A percentile compares a stretch with the other conserved stretches of the same genome.
Evolutionary conservation across 2,888 invertebrate genomes (phyloP).

Genomic region (Arrhopalites spinosus): DNA sequence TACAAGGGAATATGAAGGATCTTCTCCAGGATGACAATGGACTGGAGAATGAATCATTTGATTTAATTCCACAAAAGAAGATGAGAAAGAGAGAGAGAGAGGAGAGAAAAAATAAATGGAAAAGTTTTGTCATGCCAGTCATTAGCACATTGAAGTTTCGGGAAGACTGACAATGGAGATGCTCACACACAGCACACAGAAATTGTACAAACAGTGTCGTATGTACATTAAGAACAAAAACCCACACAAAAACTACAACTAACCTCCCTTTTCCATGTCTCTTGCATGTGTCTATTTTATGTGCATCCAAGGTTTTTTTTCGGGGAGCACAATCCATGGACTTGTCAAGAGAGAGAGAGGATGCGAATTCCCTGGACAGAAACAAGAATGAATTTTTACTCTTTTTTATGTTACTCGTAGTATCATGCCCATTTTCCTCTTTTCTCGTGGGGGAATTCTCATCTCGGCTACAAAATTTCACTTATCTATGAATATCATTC

Average conservation of each 20-base stretch:
- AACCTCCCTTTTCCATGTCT: too few species aligned
- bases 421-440: conserved; percentile 16
- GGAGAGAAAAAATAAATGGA: conserved; percentile 31
- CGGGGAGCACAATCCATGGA: neutral
- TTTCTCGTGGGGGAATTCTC: conserved; percentile 4
- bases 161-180: neutral
- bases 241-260: too few species aligned
- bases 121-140: conserved; percentile 30
- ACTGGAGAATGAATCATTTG: conserved; percentile 5
- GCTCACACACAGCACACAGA: too few species aligned
- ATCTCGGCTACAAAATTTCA: too few species aligned
- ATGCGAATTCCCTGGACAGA: conserved; percentile 4
- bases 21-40: neutral
- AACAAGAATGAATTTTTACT: conserved; percentile 21
- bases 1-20: too few species aligned
- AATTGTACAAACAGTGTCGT: too few species aligned
- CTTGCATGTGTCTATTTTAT: too few species aligned
- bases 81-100: neutral
- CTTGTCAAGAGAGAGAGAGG: neutral
- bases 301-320: neutral
- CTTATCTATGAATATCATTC: too few species aligned
- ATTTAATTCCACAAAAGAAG: conserved; percentile 14
- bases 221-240: too few species aligned
- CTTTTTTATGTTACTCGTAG: too few species aligned
- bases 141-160: conserved; percentile 12